Percentiles rank a stretch among this genome's conserved stretches.
Conservation (phyloP, 2,113 vertebrate genomes). For the Ornithorhynchus anatinus region DNA sequence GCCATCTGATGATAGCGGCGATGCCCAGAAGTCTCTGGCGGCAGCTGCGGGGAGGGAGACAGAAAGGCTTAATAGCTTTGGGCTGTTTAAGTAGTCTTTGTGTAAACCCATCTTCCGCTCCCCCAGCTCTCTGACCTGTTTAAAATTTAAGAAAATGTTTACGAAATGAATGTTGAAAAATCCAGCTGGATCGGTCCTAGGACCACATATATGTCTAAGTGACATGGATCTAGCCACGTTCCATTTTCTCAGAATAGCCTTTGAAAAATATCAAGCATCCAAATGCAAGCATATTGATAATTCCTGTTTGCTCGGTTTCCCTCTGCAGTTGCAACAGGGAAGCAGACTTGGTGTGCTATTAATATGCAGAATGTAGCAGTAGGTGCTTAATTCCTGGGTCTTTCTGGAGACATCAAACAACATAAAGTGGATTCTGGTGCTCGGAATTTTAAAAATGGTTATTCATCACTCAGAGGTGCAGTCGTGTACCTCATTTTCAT, state of each 20-base stretch:
- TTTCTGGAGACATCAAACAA: neutral
- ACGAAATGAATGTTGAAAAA: slow-evolving; percentile 8
- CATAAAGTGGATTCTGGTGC: neutral
- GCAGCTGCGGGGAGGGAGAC: no score
- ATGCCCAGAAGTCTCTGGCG: no score
- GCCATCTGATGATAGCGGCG: no score
- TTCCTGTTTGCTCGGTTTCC: neutral
- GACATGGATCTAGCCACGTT: neutral
- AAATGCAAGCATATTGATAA: neutral
- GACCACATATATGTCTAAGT: slow-evolving; percentile 8
- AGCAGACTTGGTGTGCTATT: neutral
- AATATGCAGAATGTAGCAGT: neutral
- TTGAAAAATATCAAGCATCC: neutral
- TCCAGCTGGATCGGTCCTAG: neutral
- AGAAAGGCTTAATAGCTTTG: no score
- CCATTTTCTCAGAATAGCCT: neutral
- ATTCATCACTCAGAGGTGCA: neutral
- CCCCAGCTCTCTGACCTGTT: neutral
- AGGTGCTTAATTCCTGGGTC: neutral
- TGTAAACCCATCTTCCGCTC: neutral
- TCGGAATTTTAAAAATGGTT: neutral
- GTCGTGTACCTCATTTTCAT: neutral
- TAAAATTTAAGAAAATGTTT: neutral
- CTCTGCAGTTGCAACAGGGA: neutral
- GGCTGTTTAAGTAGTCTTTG: no score